Base-by-base conservation (phyloP, 1,140 invertebrate species). In the Nephotettix cincticeps region DNA sequence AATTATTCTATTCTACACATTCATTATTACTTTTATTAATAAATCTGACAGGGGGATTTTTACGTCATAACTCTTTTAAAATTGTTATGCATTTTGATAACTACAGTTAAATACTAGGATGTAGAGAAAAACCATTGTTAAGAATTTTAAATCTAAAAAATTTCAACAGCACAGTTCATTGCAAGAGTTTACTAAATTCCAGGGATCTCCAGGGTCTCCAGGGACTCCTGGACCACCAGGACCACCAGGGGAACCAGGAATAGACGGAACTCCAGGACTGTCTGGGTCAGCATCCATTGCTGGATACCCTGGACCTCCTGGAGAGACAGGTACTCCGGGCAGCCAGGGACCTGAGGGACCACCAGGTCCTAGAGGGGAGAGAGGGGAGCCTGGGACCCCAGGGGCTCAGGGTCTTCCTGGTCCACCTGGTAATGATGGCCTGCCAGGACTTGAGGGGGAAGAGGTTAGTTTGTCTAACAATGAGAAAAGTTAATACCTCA, bases 341-440 rank as follows among this genome's bases (percentile, higher is more conserved):
- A 71, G 72, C 0, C 72, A 75, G 19, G 81, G 82, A 68, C 76
- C 67, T 29, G 72, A 76, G 14, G 77, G 77, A 40, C 69, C 71
- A 23, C 73, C 77, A n/a, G 77, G 77, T 36, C 69, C 43, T 25
- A 74, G 74, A 14, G 78, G 78, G 6, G 73, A 73, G 1, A 71
- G 73, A 27, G 81, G 81, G 64, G 77, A 79, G 51, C 73, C 74
- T 19, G 74, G 73, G 14, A 25, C 54, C 14, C n/a, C 58, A 43
- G 73, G 72, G 36, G 36, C 43, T 11, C 56, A 61, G n/a, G 74
- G 73, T 23, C 40, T 45, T 30, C 51, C 72, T 23, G 71, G 77
- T 0, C 73, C 58, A 27, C 70, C 72, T 32, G 74, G 76, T 47
- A 73, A 58, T 6, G 70, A 70, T 70, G 75, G 70, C 47, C 21